Percentiles rank a stretch among this genome's conserved stretches.
Evolutionary conservation across 1,140 invertebrate genomes (phyloP).

Genomic region (Aphelinus certus): DNA sequence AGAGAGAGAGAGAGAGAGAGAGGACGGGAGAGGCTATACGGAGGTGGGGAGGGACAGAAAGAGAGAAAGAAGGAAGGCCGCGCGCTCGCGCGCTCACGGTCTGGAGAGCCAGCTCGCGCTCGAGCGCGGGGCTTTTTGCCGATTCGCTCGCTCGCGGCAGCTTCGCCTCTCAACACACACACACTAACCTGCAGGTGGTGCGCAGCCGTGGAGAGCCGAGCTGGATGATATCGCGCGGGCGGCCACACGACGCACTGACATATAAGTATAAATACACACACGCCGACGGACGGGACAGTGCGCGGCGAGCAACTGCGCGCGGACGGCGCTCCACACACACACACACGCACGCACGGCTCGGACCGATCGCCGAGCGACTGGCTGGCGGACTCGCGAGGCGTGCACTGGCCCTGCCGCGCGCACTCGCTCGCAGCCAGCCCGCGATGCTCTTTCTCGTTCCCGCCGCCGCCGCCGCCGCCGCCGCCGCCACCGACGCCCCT

Average conservation of each 20-base stretch:
- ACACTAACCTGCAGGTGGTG: no score
- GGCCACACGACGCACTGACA: not conserved
- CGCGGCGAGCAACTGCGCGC: not conserved
- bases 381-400: not conserved
- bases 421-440: not conserved
- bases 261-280: not conserved
- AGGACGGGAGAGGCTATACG: not conserved
- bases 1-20: not conserved
- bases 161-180: no score
- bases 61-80: not conserved
- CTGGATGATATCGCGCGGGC: not conserved
- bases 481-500: not conserved
- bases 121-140: not conserved
- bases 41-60: not conserved
- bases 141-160: not conserved
- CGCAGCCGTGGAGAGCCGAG: no score
- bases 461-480: no score
- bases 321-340: not conserved
- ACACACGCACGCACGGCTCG: not conserved
- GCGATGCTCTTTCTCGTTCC: not conserved
- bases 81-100: no score
- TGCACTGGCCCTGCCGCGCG: not conserved
- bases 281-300: not conserved
- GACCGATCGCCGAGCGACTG: no score
- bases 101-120: no score